A percentile compares a stretch with the other conserved stretches of the same genome.
Evolutionary conservation across 1,140 invertebrate species (phyloP).

Genomic region (Harlomillsia oculata): DNA sequence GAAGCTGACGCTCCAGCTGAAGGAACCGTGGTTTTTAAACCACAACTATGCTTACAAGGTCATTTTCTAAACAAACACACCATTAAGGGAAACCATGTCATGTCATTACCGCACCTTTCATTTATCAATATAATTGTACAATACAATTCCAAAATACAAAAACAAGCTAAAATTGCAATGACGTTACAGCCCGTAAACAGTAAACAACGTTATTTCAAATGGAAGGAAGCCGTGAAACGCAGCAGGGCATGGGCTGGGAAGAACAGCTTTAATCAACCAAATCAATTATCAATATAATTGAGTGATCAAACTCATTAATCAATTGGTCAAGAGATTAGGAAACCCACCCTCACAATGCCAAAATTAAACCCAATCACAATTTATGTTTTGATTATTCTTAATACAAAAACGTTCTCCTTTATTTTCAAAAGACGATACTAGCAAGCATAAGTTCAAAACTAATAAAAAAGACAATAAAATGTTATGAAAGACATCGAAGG

Average conservation of each 20-base stretch:
- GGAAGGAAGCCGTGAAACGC: conserved; percentile 83
- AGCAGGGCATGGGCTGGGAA: conserved; percentile 79
- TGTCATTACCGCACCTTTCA: neutral
- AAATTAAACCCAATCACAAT: too few species aligned
- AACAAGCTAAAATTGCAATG: conserved; percentile 6
- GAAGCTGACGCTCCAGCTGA: conserved; percentile 47
- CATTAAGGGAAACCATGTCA: neutral
- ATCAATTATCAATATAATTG: too few species aligned
- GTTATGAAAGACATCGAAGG: too few species aligned
- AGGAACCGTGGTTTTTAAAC: conserved; percentile 66
- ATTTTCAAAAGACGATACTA: too few species aligned
- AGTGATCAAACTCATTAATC: too few species aligned
- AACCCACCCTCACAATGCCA: too few species aligned
- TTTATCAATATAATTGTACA: conserved; percentile 27
- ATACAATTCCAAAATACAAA: conserved; percentile 3
- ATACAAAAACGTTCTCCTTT: too few species aligned
- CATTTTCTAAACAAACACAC: conserved; percentile 33
- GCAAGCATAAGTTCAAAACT: too few species aligned
- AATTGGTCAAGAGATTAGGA: too few species aligned
- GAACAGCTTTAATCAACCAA: too few species aligned
- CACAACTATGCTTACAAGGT: conserved; percentile 65
- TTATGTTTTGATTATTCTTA: too few species aligned
- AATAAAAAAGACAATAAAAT: too few species aligned
- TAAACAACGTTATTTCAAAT: conserved; percentile 66
- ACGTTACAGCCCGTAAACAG: conserved; percentile 62